Evolutionary conservation across 2,797 vertebrate species (phyloP).

Genomic region (Chelonia mydas): DNA sequence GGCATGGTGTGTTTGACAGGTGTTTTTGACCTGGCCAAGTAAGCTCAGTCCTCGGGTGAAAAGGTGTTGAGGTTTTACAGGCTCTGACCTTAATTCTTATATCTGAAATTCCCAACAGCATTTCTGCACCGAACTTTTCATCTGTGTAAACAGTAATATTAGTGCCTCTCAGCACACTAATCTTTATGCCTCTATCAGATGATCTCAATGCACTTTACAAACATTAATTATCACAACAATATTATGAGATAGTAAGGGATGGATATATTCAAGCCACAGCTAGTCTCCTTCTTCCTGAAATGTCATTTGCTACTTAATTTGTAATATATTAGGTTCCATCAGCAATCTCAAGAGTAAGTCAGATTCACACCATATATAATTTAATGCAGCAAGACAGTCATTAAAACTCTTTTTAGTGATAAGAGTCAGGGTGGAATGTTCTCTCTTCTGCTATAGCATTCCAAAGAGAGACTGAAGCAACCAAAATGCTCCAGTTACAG

Average conservation of each 20-base stretch:
- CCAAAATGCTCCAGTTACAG: not conserved
- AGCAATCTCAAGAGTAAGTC: not conserved
- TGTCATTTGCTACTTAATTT: not conserved
- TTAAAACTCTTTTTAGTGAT: not conserved
- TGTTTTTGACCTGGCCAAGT: accelerated
- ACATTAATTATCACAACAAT: not conserved
- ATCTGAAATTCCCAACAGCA: not conserved
- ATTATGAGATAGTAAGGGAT: not conserved
- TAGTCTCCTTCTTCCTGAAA: not conserved
- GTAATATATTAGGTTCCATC: not conserved
- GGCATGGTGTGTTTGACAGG: not conserved
- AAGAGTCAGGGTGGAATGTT: not conserved
- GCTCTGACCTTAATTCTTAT: not conserved
- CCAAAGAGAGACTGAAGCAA: not conserved
- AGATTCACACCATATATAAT: not conserved
- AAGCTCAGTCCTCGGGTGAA: not conserved
- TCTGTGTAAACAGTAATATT: not conserved
- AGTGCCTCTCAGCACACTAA: not conserved
- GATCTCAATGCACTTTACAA: not conserved
- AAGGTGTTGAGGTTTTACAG: not conserved
- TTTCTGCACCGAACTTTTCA: not conserved
- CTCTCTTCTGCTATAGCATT: not conserved
- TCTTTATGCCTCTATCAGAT: not conserved
- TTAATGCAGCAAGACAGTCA: accelerated
- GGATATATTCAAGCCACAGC: not conserved